Evolutionary conservation across 2,797 vertebrate genomes (phyloP), one percentile per base, ranked within the genome.

Genomic region (Rhinogobio ventralis): DNA sequence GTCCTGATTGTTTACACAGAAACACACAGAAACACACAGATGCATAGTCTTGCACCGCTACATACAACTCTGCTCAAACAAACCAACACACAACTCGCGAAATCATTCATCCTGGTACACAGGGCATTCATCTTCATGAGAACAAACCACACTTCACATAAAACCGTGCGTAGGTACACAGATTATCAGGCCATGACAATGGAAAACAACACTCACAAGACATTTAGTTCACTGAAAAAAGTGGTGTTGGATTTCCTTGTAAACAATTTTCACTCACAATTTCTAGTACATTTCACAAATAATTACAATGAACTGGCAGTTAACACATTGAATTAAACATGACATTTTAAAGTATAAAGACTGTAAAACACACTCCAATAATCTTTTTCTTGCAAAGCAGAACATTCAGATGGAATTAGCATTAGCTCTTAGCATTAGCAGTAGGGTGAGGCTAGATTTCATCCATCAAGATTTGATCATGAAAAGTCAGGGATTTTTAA

Each of bases 1-100:
- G 19, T 60, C 39, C 39, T 67, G 53, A 77, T n/a, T 85, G 72
- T 91, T 90, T 91, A 91, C 92, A 91, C 77, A 88, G 81, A 86
- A 89, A 77, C 46, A 39, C 11, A 60, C 15, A 71, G 28, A 75
- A 81, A 67, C 53, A 77, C 66, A 17, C 30, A 20, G 84, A 81
- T 80, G 62, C 87, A 86, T 49, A 66, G 76, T 87, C 83, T 86
- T 57, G 87, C 77, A 62, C 30, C 42, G 71, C 86, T 87, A 81
- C 79, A 79, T 80, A 45, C 79, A 73, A 62, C 42, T 36, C 62
- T 20, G 33, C 42, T 39, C 36, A 66, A 67, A 55, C 67, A 73
- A 62, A 64, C 19, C 71, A 60, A 39, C 81, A 74, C 17, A 57
- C 11, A 53, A 42, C 7, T 28, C 4, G 11, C 10, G 39, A 49